A percentile compares a stretch with the other conserved stretches of the same genome.
Conservation (phyloP, 2,113 vertebrate species). For the Bostrychus sinensis region DNA sequence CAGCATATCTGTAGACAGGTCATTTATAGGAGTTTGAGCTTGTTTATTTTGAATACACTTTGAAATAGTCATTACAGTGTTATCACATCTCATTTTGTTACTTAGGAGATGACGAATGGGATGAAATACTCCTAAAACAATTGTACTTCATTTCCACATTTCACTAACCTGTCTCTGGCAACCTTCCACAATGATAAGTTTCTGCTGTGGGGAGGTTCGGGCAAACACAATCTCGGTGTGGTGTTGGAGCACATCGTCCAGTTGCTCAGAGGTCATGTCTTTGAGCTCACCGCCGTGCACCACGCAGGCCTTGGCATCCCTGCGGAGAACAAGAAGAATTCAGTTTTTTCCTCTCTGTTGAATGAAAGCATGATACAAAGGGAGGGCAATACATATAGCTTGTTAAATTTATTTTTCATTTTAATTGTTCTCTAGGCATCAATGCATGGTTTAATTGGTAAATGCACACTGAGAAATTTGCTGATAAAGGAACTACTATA, state of each 20-base stretch:
- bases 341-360: not conserved
- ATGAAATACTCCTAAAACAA: too few species aligned
- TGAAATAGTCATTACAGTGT: too few species aligned
- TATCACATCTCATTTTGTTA: too few species aligned
- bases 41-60: too few species aligned
- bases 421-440: not conserved
- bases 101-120: too few species aligned
- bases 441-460: not conserved
- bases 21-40: too few species aligned
- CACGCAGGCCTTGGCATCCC: slow-evolving; percentile 93
- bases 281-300: slow-evolving; percentile 90
- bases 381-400: not conserved
- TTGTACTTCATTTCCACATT: too few species aligned
- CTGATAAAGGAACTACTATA: not conserved
- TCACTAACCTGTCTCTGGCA: slow-evolving; percentile 93
- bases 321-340: slow-evolving; percentile 45
- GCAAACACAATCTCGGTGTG: slow-evolving; percentile 94
- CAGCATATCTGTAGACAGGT: too few species aligned
- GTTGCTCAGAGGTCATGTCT: slow-evolving; percentile 81
- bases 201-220: slow-evolving; percentile 92
- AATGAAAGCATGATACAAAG: too few species aligned
- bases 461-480: slow-evolving; percentile 3
- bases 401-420: not conserved
- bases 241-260: slow-evolving; percentile 85
- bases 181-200: slow-evolving; percentile 93